Evolutionary conservation across 2,888 invertebrate genomes (phyloP).

Genomic region (Pristionchus mayeri): DNA sequence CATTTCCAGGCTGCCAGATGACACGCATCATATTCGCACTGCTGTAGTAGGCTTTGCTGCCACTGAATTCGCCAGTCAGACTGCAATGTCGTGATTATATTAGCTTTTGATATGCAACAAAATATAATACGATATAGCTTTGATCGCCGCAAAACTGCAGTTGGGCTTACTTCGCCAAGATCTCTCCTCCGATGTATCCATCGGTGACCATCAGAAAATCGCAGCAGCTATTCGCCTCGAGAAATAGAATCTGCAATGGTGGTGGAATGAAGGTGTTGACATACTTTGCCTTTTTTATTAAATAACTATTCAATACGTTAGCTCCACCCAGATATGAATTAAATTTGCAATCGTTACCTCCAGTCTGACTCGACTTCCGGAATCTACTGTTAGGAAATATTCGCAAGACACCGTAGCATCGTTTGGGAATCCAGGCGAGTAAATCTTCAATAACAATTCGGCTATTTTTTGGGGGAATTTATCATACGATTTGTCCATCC

Average conservation of each 20-base stretch:
- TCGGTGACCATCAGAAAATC: not conserved
- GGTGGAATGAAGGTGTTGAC: too few relatives aligned
- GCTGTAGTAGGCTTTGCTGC: not conserved
- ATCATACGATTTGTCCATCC: not conserved
- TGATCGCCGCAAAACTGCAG: too few relatives aligned
- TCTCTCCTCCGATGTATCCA: not conserved
- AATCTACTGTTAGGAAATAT: not conserved
- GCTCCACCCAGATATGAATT: not conserved
- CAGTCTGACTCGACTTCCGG: not conserved
- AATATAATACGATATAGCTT: too few relatives aligned
- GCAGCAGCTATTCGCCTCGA: not conserved
- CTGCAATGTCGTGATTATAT: not conserved
- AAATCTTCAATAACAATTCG: not conserved
- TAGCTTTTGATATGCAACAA: not conserved
- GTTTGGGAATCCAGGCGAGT: not conserved
- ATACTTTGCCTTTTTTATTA: too few relatives aligned
- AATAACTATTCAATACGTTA: not conserved
- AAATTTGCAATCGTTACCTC: not conserved
- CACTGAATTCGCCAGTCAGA: not conserved
- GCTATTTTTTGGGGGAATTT: not conserved
- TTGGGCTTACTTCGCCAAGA: not conserved
- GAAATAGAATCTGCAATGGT: not conserved
- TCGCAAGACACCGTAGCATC: not conserved
- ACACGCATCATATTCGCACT: not conserved
- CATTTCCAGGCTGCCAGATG: not conserved